Base-by-base conservation (phyloP, 1,140 invertebrate species). In the Cotesia typhae region DNA sequence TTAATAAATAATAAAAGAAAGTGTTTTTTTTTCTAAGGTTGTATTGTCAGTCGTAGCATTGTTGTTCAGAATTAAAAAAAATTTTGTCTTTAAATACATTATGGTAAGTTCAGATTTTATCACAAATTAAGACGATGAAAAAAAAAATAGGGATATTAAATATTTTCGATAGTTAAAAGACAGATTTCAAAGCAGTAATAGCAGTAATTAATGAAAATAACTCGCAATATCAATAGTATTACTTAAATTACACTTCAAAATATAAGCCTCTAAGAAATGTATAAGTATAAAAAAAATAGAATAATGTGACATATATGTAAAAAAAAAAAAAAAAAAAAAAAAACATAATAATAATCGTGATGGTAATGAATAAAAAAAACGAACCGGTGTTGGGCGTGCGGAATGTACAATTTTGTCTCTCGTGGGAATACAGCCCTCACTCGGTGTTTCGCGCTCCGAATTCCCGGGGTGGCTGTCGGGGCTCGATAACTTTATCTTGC, bases 401-500 rank as follows among this genome's bases (percentile, higher is more conserved):
- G 57, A 59, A 59, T 59, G 57, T 59, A 20, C 3, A 59, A 9
- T 59, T 59, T 28, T 20, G 57, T 59, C 57, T 28, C 20, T 59
- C 17, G 9, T 4, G 68, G 59, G 60, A 14, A 14, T 17, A 37
- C 36, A 47, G 41, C 63, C 63, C n/a, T 14, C 9, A 41, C 63
- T 65, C 41, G 28, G 63, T 60, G 53, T 70, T 70, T 70, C 68
- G 59, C 41, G 68, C 68, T 60, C 47, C 38, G 57, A 53, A 60
- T 47, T 70, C 60, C 57, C 47, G 28, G n/a, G 14, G 36, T 41
- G n/a, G 17, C 68, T 20, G 41, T 38, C 55, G 47, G 35, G 37
- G 36, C 53, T 70, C 57, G 68, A 70, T 70, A 59, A 70, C 68
- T 70, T 70, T 61, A 60, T 70, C 68, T 70, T 61, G 68, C 60